Base-by-base conservation (phyloP, 1,140 invertebrate species). In the Whitmania pigra region DNA sequence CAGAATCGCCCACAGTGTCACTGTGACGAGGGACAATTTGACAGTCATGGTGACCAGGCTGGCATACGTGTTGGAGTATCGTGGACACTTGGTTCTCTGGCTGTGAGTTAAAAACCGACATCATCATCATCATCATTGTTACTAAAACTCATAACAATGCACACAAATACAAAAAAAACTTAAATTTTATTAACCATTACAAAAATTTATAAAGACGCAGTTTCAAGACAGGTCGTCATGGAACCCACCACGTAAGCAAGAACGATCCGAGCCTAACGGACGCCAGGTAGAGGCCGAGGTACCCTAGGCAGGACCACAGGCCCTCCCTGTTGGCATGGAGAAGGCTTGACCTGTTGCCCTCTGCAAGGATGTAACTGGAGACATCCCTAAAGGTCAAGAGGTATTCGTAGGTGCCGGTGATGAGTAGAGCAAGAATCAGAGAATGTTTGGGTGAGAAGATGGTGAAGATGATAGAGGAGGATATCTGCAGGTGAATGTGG, bases 271-370 rank as follows among this genome's bases (percentile, higher is more conserved):
- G 78, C 75, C 87, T 85, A 49, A 89, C 86, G 63, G 88, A 87
- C 76, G 87, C 83, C 69, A 94, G 84, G 79, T 93, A 95, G 0
- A 97, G 79, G 5, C 87, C 86, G 18, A 93, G 80, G 80, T 93
- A 96, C 2, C 94, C 94, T 3, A 89, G 82, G 40, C 87, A 83
- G 0, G 93, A 94, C 49, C 88, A 86, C 54, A 97, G 83, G 0
- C 94, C 94, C 85, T 97, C 94, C 75, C 91, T 86, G 81, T 97
- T 97, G 0, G 92, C 89, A 72, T 86, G 83, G 0, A 95, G 57
- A 67, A 94, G 85, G 76, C 85, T 86, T 31, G 67, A 87, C 82
- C 82, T 79, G 17, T 80, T 73, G 29, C 78, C 78, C 66, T 75
- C 54, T 17, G 78, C 76, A 4, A 49, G 43, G 9, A 49, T 4